Evolutionary conservation across 1,140 invertebrate species (phyloP), one percentile per base, ranked within the genome.

Genomic region (Idris sp.): DNA sequence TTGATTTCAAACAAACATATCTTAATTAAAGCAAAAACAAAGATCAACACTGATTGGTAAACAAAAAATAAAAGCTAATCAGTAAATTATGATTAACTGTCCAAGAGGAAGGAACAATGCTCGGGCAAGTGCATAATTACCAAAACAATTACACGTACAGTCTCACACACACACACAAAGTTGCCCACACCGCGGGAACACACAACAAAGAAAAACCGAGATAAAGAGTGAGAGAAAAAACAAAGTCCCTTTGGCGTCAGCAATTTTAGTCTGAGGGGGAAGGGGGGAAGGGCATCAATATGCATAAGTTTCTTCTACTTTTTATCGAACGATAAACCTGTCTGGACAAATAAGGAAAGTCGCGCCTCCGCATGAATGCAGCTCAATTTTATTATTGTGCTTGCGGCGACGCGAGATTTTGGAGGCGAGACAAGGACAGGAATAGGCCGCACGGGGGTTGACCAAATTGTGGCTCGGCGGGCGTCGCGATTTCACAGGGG

Each of bases 281-380:
- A 0, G 33, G 7, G 26, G 22, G 13, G 9, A 38, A 26, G 26
- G 13, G 13, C 54, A 36, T 65, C 46, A 59, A 43, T 56, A 58
- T 61, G 25, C 31, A 61, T 28, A 11, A 40, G 10, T 41, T 46
- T 64, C 49, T 43, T 28, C 26, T 1, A 4, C 22, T 58, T 49
- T 71, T 51, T 53, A 26, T 38, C 33, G 61, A 79, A 73, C 73
- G 65, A 76, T 74, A 77, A 81, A 69, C 68, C 51, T 62, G 73
- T 49, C 65, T 49, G 53, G 56, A 76, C 77, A 79, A 77, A 81
- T 79, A 79, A 81, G 79, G 79, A 79, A 77, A 75, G 58, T 76
- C 68, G 74, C 65, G 72, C 68, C 53, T 71, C 65, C 67, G 36
- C 49, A 28, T 36, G 28, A 59, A 53, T 61, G 31, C 62, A 46